Base-by-base conservation (phyloP, 2,888 invertebrate genomes). In the Antheraea yamamai region DNA sequence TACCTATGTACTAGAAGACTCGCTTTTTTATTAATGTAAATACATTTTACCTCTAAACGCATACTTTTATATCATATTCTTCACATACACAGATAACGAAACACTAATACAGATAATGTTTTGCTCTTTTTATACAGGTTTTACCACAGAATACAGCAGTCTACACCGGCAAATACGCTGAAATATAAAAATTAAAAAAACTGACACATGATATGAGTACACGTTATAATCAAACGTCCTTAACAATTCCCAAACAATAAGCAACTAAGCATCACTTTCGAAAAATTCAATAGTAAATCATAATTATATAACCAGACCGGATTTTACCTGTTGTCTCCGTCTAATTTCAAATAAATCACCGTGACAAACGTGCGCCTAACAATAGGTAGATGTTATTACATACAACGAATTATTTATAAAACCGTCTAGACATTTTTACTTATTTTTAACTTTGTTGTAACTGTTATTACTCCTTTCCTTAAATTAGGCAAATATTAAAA, bases 221-320 rank as follows among this genome's bases (percentile, higher is more conserved):
- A 30, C 61, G 10, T 10, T 10, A 10, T 18, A 26, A 66, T 30
- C 30, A 30, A 4, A 66, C 14, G 30, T 66, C 16, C 30, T 18
- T 73, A 74, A 73, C 75, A 73, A 75, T 70, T 39, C n/a, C 39
- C 39, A 70, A 70, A 39, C 68, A 70, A 39, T 39, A n/a, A 70
- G 70, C 39, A 39, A 39, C 68, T 68, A 68, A 68, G 68, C 30
- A 16, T 30, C 68, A 35, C 73, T 73, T 75, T 75, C 73, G 20
- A 73, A 75, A 73, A 73, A 68, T 75, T 75, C 75, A 75, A 75
- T 75, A 70, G 75, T 35, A 72, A 72, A 47, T 73, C 18, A 72
- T 64, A 75, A 76, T 76, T 76, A 71, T 71, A 71, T 75, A 74
- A 76, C 76, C 39, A 64, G 51, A 52, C 52, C 51, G 66, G 64